Base-by-base conservation (phyloP, 2,797 vertebrate species). In the Acanthurus tractus region DNA sequence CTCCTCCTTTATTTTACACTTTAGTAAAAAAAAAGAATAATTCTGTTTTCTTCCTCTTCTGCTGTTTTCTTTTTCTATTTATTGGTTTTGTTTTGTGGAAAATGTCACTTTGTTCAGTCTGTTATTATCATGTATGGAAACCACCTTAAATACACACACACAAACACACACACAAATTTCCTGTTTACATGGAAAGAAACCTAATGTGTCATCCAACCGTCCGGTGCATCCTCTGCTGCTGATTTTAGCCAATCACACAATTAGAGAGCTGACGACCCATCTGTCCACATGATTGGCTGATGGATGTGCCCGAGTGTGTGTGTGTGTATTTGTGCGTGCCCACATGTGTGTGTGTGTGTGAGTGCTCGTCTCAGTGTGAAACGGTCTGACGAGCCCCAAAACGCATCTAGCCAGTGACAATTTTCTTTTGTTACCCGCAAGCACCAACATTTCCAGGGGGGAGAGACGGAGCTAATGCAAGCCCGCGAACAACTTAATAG, bases 191-290 rank as follows among this genome's bases (percentile, higher is more conserved):
- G 96, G 96, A 97, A 89, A 96, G 96, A 96, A 96, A 97, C 95
- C 96, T 97, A 97, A 98, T 97, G 96, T 97, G 97, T 97, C 97
- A 97, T 97, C 96, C 97, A 97, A 97, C 96, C 96, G 95, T 96
- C 95, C 96, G 48, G 61, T 44, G 70, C 96, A 96, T 97, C 96
- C 96, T 97, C 95, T 96, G 97, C 96, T 95, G 96, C 97, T 97
- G 96, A 97, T 97, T 97, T 97, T 96, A 97, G 97, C 98, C 97
- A 99, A 97, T 99, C 97, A 97, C 97, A 97, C 97, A 98, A 99
- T 98, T 99, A 99, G 97, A 96, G 97, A 94, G 95, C 96, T 98
- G 98, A 99, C 97, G 98, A 98, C 97, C 97, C 97, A 99, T 99
- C 97, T 99, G 97, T 98, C 97, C 82, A 82, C 81, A 83, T 88